Base-by-base conservation (phyloP, 2,113 vertebrate genomes). In the Leucosticte australis region DNA sequence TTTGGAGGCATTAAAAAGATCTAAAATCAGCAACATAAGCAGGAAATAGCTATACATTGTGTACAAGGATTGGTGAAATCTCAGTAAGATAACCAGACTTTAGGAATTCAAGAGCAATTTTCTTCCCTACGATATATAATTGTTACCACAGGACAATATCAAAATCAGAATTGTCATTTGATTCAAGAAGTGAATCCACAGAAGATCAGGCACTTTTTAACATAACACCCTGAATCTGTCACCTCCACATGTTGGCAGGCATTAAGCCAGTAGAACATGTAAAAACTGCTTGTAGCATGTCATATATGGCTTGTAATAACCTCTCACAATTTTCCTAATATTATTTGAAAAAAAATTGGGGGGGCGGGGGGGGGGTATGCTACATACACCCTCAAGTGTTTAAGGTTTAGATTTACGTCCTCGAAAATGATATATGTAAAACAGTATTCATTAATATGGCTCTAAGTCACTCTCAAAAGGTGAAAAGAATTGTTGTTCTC, bases 291-390 rank as follows among this genome's bases (percentile, higher is more conserved):
- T 65, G 16, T 12, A 67, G 50, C 39, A 55, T 31, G 31, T 42
- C 22, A 8, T 28, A 49, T 4, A 33, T 6, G 14, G 13, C 39
- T 62, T 62, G 35, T 23, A 83, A 83, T 28, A 55, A 56, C 18
- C 46, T 60, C 16, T 47, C n/a, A 35, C 0, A 10, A 44, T 63
- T 56, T 37, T 9, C 30, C 18, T 47, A 24, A 11, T 8, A 49
- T 11, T 39, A 57, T 59, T 52, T 35, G 10, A 39, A 15, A 59
- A 13, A 23, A 17, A 4, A 11, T 53, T 2, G 46, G 46, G 46
- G 46, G 4, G 5, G 42, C 7, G 16, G 42, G 3, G 33, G 4
- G 3, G 13, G 5, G 2, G 2, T 1, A 11, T n/a, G 22, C 28
- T n/a, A 84, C 4, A 22, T 15, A 53, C 4, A 47, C 7, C 19